phyloP scores from a whole-genome alignment of 2,888 invertebrate genomes.

The Drosophila macrospina region DNA sequence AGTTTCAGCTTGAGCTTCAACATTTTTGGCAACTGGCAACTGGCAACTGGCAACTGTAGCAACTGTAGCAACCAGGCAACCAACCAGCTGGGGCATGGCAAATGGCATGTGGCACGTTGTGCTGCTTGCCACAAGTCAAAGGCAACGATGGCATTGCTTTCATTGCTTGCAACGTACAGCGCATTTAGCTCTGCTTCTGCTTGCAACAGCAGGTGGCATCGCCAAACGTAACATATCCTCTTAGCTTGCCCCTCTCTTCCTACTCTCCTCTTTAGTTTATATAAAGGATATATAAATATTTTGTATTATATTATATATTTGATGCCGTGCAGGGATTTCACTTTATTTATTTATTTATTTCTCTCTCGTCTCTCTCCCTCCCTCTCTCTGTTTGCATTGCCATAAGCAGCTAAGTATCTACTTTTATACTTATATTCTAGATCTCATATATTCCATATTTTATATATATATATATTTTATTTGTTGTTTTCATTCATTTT shows the following conservation, averaged over 20 bases:
- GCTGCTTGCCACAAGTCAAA: slow-evolving; percentile 42
- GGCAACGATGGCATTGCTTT: slow-evolving; percentile 3
- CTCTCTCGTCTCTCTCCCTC: not conserved
- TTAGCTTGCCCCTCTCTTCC: not conserved
- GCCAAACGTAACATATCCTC: not conserved
- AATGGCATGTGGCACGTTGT: slow-evolving; percentile 1
- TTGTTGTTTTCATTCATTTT: not conserved
- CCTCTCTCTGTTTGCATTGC: not conserved
- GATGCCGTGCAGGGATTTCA: slow-evolving; percentile 6
- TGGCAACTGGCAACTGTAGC: slow-evolving; percentile 19
- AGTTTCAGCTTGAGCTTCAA: slow-evolving; percentile 13
- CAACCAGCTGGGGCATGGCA: slow-evolving; percentile 18
- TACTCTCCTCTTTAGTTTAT: not conserved
- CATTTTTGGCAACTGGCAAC: slow-evolving; percentile 29
- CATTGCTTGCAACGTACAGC: slow-evolving; percentile 1
- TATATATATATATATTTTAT: not conserved
- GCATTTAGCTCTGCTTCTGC: not conserved
- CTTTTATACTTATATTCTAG: slow-evolving; percentile 11
- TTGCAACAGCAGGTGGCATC: slow-evolving; percentile 16
- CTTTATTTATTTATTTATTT: slow-evolving; percentile 18
- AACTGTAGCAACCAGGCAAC: slow-evolving; percentile 49
- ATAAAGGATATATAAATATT: slow-evolving; percentile 17
- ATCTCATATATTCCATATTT: slow-evolving; percentile 24
- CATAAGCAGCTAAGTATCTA: slow-evolving; percentile 20
- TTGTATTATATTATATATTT: slow-evolving; percentile 27